Conservation (phyloP, 2,113 vertebrate species). For the Suricata suricatta region DNA sequence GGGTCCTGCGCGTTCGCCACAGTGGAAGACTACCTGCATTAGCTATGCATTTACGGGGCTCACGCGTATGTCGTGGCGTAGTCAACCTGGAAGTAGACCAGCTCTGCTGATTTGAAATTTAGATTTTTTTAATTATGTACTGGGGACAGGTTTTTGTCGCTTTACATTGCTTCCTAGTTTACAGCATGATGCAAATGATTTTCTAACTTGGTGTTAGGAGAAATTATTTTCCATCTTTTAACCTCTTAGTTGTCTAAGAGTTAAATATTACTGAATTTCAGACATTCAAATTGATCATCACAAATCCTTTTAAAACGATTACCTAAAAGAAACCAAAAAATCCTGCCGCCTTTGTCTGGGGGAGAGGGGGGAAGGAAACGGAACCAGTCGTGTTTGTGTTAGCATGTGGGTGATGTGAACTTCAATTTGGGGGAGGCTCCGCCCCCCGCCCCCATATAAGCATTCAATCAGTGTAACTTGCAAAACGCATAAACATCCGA, state of each 20-base stretch:
- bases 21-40: slow-evolving; percentile 99
- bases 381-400: slow-evolving; percentile 83
- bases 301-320: slow-evolving; percentile 82
- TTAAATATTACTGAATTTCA: slow-evolving; percentile 84
- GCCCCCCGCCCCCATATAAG: slow-evolving; percentile 84
- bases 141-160: slow-evolving; percentile 91
- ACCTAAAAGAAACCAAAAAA: slow-evolving; percentile 86
- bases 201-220: slow-evolving; percentile 91
- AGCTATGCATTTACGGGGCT: slow-evolving; percentile 86
- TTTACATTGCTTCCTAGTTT: slow-evolving; percentile 95
- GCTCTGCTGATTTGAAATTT: slow-evolving; percentile 88
- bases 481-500: slow-evolving; percentile 86
- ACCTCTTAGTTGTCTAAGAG: slow-evolving; percentile 89
- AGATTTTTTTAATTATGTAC: slow-evolving; percentile 88
- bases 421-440: slow-evolving; percentile 85
- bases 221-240: slow-evolving; percentile 87
- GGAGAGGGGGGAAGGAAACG: slow-evolving; percentile 66
- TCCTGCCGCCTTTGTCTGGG: slow-evolving; percentile 80
- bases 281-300: slow-evolving; percentile 83
- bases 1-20: slow-evolving; percentile 98
- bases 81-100: slow-evolving; percentile 83
- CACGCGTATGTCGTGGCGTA: slow-evolving; percentile 74
- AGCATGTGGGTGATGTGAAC: slow-evolving; percentile 85
- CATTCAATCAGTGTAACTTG: slow-evolving; percentile 89
- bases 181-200: slow-evolving; percentile 95